A percentile compares a stretch with the other conserved stretches of the same genome.
Evolutionary conservation across 2,888 invertebrate genomes (phyloP).

Genomic region (Cerceris rybyensis): DNA sequence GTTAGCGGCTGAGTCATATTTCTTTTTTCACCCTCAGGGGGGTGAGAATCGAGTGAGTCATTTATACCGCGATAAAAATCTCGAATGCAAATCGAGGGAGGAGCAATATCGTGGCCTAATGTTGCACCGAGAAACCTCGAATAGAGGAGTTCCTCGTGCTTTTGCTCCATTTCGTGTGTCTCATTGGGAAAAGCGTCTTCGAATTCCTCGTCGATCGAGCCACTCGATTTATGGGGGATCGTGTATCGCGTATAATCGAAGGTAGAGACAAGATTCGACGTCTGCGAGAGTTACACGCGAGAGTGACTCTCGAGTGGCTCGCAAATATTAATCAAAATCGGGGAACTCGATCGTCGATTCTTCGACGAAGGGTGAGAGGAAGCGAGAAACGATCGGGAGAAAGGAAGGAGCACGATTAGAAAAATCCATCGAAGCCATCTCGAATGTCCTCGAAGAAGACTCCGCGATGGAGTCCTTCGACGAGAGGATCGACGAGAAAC

Average conservation of each 20-base stretch:
- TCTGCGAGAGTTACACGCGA: too few relatives aligned
- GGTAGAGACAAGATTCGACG: too few relatives aligned
- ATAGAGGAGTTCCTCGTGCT: not conserved
- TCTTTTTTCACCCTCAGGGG: not conserved
- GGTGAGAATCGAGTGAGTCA: constrained; percentile 52
- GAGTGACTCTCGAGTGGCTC: too few relatives aligned
- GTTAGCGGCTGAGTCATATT: constrained; percentile 39
- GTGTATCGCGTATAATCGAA: too few relatives aligned
- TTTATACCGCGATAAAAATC: constrained; percentile 59
- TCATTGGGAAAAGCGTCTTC: too few relatives aligned
- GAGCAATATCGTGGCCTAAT: not conserved
- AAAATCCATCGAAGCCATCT: not conserved
- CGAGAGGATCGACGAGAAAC: not conserved
- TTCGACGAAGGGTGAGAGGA: too few relatives aligned
- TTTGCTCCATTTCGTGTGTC: too few relatives aligned
- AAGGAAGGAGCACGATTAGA: not conserved
- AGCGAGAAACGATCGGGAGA: too few relatives aligned
- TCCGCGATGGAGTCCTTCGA: not conserved
- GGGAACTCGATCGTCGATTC: too few relatives aligned
- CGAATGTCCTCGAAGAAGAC: not conserved
- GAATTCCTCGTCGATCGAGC: too few relatives aligned
- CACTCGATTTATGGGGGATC: too few relatives aligned
- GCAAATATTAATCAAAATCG: too few relatives aligned
- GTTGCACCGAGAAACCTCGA: not conserved
- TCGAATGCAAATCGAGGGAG: constrained; percentile 32